These are phyloP conservation scores for Drosophila kambysellisi DNA, from an alignment of 2,888 invertebrate genomes.

Conservation along the genomic window DNA sequence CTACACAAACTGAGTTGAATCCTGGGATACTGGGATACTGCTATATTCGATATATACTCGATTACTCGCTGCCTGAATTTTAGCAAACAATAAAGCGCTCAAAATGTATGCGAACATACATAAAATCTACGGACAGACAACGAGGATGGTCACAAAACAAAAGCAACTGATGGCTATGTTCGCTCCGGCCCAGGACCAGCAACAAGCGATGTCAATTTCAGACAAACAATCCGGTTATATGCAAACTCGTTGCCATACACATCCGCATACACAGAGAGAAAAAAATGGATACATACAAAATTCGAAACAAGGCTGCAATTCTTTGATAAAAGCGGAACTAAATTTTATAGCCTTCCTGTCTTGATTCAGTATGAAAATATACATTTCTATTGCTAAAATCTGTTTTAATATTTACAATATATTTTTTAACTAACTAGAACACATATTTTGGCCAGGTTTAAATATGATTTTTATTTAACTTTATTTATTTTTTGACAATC, in stretches of 20 bases:
- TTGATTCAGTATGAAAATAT: too few relatives aligned
- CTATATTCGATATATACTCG: constrained; percentile 56
- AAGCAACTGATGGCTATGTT: constrained; percentile 25
- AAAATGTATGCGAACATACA: constrained; percentile 70
- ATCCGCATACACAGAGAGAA: constrained; percentile 21
- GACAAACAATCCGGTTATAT: constrained; percentile 71
- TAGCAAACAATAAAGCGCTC: constrained; percentile 77
- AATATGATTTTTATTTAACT: neutral
- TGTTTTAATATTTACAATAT: neutral
- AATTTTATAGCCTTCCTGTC: neutral
- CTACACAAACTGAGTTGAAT: constrained; percentile 38
- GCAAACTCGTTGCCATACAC: constrained; percentile 37
- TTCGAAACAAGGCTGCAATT: neutral
- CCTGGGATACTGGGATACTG: constrained; percentile 11
- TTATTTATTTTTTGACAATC: neutral
- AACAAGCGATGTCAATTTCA: constrained; percentile 77
- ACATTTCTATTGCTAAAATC: neutral
- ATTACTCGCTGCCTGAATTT: constrained; percentile 68
- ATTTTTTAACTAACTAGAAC: neutral
- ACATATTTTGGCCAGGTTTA: neutral
- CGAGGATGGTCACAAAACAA: constrained; percentile 44
- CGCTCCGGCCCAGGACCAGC: constrained; percentile 23
- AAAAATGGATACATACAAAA: neutral
- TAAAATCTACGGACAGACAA: constrained; percentile 76
- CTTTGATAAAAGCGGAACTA: neutral